Evolutionary conservation across 2,888 invertebrate species (phyloP), one percentile per base, ranked within the genome.

Genomic region (Andrena marginata): DNA sequence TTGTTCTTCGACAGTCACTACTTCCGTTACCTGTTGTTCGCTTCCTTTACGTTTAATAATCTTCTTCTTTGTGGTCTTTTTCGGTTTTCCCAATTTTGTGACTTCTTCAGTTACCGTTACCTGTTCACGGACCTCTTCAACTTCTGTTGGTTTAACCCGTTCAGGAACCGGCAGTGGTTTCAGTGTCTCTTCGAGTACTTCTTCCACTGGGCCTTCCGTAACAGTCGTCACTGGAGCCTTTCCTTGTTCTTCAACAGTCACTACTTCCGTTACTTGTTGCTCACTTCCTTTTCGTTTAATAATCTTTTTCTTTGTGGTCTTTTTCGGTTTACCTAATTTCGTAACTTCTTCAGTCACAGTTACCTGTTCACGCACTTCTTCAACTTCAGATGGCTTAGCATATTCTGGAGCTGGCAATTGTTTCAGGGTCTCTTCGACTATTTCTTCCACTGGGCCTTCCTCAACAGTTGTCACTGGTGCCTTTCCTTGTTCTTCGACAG

Each of bases 381-480:
- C 93, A 83, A 84, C 91, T 74, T 83, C 87, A 64, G 84, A 87
- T 72, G 94, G 94, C 85, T 94, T 95, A 1, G 95, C 94, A 1
- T 94, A 93, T 31, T 87, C 84, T 6, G 87, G 91, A 0, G 89
- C 86, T 1, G 94, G 77, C 6, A 80, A 88, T 80, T 92, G 89
- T 67, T 91, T 23, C 23, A 23, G 23, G 23, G n/a, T 3, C 78
- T 93, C 68, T 90, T 89, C 3, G 33, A 84, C 31, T 69, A 88
- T 0, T 80, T 85, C 83, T 10, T 75, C 94, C 1, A 86, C 85
- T 0, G 76, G 92, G 82, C 51, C 93, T 76, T 85, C 91, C 85
- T 20, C 90, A 78, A 79, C 91, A 0, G 93, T 94, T 6, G 84
- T 78, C 13, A 86, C 82, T 31, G 79, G 80, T 33, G 87, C 87